Percentiles rank a stretch among this genome's conserved stretches.
Evolutionary conservation across 2,888 invertebrate species (phyloP).

Genomic region (Pteria penguin): DNA sequence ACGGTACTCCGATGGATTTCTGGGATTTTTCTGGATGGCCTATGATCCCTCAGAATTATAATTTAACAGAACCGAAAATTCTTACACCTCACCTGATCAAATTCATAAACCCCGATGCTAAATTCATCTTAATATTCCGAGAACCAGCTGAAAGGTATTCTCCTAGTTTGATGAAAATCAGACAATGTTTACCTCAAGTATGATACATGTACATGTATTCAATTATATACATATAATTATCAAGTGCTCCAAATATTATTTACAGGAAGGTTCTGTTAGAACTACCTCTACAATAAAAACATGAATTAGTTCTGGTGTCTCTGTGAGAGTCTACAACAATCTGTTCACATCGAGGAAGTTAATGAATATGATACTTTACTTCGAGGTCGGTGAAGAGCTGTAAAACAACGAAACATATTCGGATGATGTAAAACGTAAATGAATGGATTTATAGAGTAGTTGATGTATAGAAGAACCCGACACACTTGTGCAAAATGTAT

Average conservation of each 20-base stretch:
- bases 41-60: constrained; percentile 64
- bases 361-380: too few relatives aligned
- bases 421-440: constrained; percentile 40
- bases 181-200: too few relatives aligned
- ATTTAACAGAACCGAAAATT: constrained; percentile 51
- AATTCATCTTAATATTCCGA: constrained; percentile 65
- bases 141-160: constrained; percentile 71
- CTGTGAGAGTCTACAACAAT: too few relatives aligned
- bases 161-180: too few relatives aligned
- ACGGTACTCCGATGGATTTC: constrained; percentile 71
- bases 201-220: not conserved
- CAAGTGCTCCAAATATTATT: too few relatives aligned
- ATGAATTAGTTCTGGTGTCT: too few relatives aligned
- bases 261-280: too few relatives aligned
- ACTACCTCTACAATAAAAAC: too few relatives aligned
- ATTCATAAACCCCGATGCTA: constrained; percentile 64
- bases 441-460: constrained; percentile 39
- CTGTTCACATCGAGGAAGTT: too few relatives aligned
- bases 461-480: constrained; percentile 28
- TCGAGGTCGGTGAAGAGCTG: too few relatives aligned
- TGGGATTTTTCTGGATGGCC: constrained; percentile 74
- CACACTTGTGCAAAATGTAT: constrained; percentile 13
- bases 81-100: constrained; percentile 65
- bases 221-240: too few relatives aligned
- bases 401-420: too few relatives aligned